Conservation (phyloP, 2,113 vertebrate genomes). For the Podilymbus podiceps region DNA sequence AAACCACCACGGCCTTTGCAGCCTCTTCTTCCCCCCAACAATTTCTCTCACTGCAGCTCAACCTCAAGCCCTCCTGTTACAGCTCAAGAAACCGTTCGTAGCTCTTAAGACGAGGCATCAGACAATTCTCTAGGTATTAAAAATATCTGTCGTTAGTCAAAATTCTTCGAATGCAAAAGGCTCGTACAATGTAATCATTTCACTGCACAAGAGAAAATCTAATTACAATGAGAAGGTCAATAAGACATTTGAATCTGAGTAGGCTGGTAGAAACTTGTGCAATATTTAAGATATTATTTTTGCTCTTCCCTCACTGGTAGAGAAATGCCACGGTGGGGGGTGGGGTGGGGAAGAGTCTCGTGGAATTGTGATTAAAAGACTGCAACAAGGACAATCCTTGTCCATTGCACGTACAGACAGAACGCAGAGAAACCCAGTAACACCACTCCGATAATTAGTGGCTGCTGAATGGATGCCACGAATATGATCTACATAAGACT, state of each 20-base stretch:
- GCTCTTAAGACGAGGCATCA: background rate
- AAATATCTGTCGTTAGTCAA: background rate
- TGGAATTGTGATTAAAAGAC: background rate
- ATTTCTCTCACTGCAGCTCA: background rate
- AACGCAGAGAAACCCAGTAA: background rate
- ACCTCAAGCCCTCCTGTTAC: too few species aligned
- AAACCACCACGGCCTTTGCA: background rate
- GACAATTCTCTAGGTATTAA: background rate
- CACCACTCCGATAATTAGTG: background rate
- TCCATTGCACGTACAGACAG: fast-evolving
- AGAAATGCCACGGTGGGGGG: background rate
- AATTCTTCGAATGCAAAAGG: background rate
- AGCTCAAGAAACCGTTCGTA: background rate
- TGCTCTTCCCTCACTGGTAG: background rate
- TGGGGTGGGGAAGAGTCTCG: background rate
- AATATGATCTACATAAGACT: fast-evolving
- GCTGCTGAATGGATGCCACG: background rate
- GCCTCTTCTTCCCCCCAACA: background rate
- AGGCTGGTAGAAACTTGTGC: background rate
- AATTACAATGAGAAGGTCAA: background rate
- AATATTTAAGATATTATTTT: background rate
- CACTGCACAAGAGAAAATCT: background rate
- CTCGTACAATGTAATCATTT: background rate
- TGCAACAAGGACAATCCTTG: background rate
- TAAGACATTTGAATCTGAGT: background rate